Base-by-base conservation (phyloP, 1,140 invertebrate genomes). In the Chionoecetes opilio region DNA sequence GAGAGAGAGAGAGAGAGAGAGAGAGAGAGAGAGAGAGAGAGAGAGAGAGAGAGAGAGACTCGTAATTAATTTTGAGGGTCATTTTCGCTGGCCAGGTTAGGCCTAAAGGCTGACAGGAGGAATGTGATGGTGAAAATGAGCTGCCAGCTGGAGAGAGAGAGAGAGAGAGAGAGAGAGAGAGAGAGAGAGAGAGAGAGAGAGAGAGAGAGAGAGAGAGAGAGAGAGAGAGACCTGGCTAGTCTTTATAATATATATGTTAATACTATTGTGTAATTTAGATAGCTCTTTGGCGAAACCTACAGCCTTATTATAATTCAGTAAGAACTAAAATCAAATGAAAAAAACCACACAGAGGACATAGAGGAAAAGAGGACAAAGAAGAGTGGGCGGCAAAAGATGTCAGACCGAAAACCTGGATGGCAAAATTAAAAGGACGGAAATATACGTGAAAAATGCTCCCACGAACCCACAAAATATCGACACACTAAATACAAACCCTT, bases 1-100 rank as follows among this genome's bases (percentile, higher is more conserved):
- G 63, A 75, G 63, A 75, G 63, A 75, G 63, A 75, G 63, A 75
- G 63, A 75, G 63, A n/a, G 63, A 75, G 63, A n/a, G 53, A 63
- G 53, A 63, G 53, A 63, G 53, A 63, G 53, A 63, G 53, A 63
- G 53, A 63, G 53, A 63, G 53, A 63, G 53, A 63, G 53, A 63
- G 53, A 63, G 53, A 63, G 53, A 63, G 53, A 63, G 53, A 63
- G 6, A 21, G 5, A 21, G 53, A 21, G 63, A 1, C 63, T n/a
- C 41, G 14, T 14, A 5, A 8, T 75, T 75, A 75, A 75, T 75
- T n/a, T 75, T 75, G 26, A n/a, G 63, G 63, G 63, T 75, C 63
- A 75, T 26, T 75, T 75, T 75, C 63, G n/a, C 63, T 46, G n/a
- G n/a, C n/a, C n/a, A 9, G 21, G 46, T 75, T 26, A 75, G 63